Evolutionary conservation across 1,140 invertebrate species (phyloP).

Genomic region (Aphaenogaster floridana): DNA sequence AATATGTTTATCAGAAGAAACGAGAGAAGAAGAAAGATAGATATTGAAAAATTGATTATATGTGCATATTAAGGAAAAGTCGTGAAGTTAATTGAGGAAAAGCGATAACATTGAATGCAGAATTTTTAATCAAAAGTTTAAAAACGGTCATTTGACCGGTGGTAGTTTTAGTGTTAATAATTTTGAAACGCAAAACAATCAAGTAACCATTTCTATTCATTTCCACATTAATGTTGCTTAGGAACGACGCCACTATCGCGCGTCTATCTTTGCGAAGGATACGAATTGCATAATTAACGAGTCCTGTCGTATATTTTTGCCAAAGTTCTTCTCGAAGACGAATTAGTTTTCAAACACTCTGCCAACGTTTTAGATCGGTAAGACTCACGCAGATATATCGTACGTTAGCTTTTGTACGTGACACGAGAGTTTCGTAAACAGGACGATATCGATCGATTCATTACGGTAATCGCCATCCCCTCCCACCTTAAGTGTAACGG

Average conservation of each 20-base stretch:
- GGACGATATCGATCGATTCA: conserved; percentile 60
- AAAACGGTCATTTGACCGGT: too few species aligned
- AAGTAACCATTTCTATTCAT: not conserved
- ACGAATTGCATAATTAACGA: not conserved
- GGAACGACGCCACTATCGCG: not conserved
- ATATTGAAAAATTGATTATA: too few species aligned
- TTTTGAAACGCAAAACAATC: not conserved
- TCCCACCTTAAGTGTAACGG: conserved; percentile 65
- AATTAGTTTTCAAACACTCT: conserved; percentile 54
- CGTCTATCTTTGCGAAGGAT: conserved; percentile 4
- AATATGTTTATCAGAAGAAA: too few species aligned
- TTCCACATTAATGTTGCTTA: conserved; percentile 11
- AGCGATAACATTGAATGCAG: too few species aligned
- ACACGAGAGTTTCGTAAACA: conserved; percentile 56
- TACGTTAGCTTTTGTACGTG: conserved; percentile 66
- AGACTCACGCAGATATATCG: conserved; percentile 59
- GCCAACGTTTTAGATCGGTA: conserved; percentile 47
- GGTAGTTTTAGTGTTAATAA: too few species aligned
- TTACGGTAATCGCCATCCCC: conserved; percentile 48
- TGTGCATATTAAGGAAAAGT: too few species aligned
- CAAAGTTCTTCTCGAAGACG: conserved; percentile 49
- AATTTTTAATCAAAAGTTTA: too few species aligned
- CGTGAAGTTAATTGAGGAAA: too few species aligned
- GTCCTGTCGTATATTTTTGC: conserved; percentile 44
- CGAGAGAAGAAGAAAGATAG: too few species aligned